Conservation (phyloP, 2,888 invertebrate species). For the Nephrotoma guestfalica region DNA sequence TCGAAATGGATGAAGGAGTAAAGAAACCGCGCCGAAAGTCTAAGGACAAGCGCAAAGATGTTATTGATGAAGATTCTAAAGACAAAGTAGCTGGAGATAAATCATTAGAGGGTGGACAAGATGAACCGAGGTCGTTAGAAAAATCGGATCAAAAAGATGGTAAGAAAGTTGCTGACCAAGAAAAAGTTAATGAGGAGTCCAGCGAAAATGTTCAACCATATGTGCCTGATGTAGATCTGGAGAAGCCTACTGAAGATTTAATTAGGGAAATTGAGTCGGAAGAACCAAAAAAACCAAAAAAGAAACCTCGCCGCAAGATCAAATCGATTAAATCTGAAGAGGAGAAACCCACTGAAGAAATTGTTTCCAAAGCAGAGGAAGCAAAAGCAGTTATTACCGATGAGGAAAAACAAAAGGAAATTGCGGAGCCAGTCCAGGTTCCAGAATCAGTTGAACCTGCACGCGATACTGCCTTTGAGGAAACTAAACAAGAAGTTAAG, state of each 20-base stretch:
- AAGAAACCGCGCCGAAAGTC: background rate
- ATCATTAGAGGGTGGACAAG: conserved; percentile 7
- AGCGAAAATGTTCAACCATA: background rate
- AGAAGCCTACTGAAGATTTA: background rate
- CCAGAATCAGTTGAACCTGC: no score
- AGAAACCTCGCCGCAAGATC: conserved; percentile 13
- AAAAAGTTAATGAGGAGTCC: background rate
- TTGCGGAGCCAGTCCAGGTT: no score
- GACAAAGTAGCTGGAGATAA: conserved; percentile 1
- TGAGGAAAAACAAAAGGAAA: no score
- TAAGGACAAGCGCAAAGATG: background rate
- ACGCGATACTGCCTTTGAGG: no score
- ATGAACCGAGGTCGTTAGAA: background rate
- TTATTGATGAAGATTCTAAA: background rate
- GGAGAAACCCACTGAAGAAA: background rate
- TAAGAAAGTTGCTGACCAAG: background rate
- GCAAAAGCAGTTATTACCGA: no score
- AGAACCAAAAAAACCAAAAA: conserved; percentile 15
- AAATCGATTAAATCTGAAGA: background rate
- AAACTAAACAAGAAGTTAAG: no score
- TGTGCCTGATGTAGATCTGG: background rate
- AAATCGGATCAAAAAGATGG: background rate
- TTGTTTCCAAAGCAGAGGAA: no score
- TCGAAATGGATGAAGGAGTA: conserved; percentile 6
- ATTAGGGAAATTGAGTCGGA: conserved; percentile 9